These are phyloP conservation scores for Drosophila greeni DNA, from an alignment of 2,888 invertebrate genomes.

Conservation along the genomic window DNA sequence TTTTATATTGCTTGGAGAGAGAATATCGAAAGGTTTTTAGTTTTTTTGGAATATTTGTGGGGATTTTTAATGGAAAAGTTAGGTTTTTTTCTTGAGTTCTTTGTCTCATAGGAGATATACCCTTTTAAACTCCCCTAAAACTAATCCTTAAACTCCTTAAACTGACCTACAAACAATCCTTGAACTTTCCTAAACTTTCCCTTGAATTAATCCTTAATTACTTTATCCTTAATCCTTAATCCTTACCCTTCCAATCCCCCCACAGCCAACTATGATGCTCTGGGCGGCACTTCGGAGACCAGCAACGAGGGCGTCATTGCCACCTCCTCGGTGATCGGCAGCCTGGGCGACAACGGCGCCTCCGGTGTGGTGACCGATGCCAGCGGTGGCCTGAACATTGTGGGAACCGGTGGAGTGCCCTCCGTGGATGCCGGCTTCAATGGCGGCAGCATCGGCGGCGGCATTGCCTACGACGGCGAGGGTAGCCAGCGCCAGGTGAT, in stretches of 20 bases:
- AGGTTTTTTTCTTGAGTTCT: background rate
- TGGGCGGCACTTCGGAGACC: conserved; percentile 71
- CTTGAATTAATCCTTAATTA: too few species aligned
- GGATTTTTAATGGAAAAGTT: background rate
- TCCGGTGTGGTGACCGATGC: conserved; percentile 58
- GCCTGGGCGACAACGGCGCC: conserved; percentile 64
- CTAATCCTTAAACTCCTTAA: too few species aligned
- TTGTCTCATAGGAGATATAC: too few species aligned
- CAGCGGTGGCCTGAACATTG: conserved; percentile 48
- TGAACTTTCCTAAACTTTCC: too few species aligned
- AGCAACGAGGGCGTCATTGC: conserved; percentile 73
- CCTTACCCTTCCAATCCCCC: too few species aligned
- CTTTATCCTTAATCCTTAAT: too few species aligned
- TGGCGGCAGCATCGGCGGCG: background rate
- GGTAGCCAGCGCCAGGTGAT: conserved; percentile 41
- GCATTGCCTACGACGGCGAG: conserved; percentile 23
- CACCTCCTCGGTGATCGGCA: conserved; percentile 74
- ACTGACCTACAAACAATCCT: too few species aligned
- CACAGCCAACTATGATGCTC: conserved; percentile 75
- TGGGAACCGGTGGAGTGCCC: conserved; percentile 61
- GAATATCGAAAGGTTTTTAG: background rate
- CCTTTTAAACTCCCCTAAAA: too few species aligned
- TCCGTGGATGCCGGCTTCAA: conserved; percentile 14
- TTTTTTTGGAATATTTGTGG: background rate
- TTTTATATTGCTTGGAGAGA: background rate